Evolutionary conservation across 2,797 vertebrate genomes (phyloP).

Genomic region (Eidolon dupreanum): DNA sequence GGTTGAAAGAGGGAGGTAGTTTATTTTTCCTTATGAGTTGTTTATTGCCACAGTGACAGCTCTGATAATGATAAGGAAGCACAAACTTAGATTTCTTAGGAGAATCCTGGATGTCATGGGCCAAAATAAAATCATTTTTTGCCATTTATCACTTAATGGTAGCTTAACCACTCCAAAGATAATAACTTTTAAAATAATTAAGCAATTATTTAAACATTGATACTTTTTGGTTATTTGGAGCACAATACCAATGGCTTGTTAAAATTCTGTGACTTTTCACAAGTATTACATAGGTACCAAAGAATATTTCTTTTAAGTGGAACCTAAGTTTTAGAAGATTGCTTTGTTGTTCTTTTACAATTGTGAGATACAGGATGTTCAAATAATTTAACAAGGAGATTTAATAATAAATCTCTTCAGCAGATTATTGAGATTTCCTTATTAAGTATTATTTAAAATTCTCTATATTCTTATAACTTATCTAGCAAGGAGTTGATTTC

Average conservation of each 20-base stretch:
- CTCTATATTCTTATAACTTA: too few species aligned
- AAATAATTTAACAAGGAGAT: not conserved
- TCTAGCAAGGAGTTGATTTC: too few species aligned
- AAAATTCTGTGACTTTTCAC: slow-evolving; percentile 19
- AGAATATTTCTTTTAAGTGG: not conserved
- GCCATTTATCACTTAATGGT: not conserved
- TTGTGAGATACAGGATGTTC: not conserved
- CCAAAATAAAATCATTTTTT: slow-evolving; percentile 17
- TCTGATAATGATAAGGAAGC: not conserved
- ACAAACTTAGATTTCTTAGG: not conserved
- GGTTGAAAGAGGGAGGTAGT: not conserved
- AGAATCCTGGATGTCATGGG: not conserved
- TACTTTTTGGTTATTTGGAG: not conserved
- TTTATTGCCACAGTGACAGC: not conserved
- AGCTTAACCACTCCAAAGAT: not conserved
- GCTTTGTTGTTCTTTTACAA: not conserved
- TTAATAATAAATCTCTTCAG: not conserved
- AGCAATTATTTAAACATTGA: not conserved
- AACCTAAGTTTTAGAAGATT: not conserved
- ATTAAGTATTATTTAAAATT: too few species aligned
- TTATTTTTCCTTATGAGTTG: not conserved
- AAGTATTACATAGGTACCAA: not conserved
- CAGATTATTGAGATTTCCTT: not conserved
- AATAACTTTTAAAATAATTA: not conserved
- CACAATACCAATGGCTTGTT: not conserved